Evolutionary conservation across 1,140 invertebrate genomes (phyloP).

Genomic region (Drosophila triauraria): DNA sequence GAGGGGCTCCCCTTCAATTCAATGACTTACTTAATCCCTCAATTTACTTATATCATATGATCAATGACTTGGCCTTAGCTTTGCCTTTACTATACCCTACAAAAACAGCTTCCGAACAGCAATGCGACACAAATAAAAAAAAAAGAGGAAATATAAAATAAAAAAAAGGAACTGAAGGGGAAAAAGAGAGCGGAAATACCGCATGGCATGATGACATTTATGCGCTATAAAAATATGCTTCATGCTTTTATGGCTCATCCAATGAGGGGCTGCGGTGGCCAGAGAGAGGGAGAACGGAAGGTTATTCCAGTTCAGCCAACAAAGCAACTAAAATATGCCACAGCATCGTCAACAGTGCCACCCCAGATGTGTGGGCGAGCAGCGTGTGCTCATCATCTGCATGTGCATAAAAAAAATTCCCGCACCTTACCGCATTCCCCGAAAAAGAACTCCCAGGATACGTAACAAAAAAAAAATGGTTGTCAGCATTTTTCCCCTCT

Average conservation of each 20-base stretch:
- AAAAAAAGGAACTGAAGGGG: constrained; percentile 3
- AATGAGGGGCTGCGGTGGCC: neutral
- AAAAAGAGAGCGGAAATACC: constrained; percentile 44
- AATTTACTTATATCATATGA: neutral
- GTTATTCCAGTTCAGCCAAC: constrained; percentile 47
- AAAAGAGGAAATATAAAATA: neutral
- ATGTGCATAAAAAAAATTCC: constrained; percentile 42
- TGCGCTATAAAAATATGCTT: constrained; percentile 79
- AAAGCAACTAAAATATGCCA: constrained; percentile 68
- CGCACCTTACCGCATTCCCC: constrained; percentile 24
- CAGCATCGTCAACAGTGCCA: constrained; percentile 46
- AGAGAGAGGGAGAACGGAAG: neutral
- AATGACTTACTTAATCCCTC: neutral
- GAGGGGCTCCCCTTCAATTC: neutral
- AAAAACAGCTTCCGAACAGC: constrained; percentile 13
- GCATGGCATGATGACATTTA: constrained; percentile 79
- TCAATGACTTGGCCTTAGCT: neutral
- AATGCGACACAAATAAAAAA: constrained; percentile 9
- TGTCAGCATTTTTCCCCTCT: constrained; percentile 35
- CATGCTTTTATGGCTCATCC: constrained; percentile 68
- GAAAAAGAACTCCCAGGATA: constrained; percentile 13
- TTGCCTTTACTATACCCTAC: neutral
- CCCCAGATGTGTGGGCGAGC: constrained; percentile 34
- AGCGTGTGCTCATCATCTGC: constrained; percentile 57
- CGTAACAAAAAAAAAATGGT: constrained; percentile 42